phyloP scores from a whole-genome alignment of 1,140 invertebrate genomes.

The Sycobia sp. region DNA sequence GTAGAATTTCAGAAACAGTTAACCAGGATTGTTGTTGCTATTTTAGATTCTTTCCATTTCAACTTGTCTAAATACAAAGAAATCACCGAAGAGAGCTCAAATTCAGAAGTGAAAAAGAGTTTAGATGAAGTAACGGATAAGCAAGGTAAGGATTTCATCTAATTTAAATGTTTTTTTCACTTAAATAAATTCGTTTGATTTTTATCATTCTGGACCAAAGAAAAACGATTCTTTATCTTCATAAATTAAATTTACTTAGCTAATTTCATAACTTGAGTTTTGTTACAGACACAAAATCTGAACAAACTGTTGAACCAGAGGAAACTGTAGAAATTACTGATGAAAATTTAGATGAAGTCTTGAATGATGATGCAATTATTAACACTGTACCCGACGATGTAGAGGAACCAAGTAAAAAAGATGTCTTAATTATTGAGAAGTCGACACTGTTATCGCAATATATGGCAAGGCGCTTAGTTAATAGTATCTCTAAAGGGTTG shows the following conservation, averaged over 20 bases:
- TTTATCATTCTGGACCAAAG: too few relatives aligned
- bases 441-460: conserved; percentile 68
- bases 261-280: too few relatives aligned
- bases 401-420: conserved; percentile 24
- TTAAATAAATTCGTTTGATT: background rate
- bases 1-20: conserved; percentile 81
- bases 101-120: background rate
- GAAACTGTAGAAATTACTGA: conserved; percentile 43
- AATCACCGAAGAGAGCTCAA: conserved; percentile 35
- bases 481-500: conserved; percentile 61
- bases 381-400: conserved; percentile 42
- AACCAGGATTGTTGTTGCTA: conserved; percentile 78
- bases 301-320: conserved; percentile 42
- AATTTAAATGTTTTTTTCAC: background rate
- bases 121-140: background rate
- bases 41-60: conserved; percentile 93
- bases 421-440: conserved; percentile 63
- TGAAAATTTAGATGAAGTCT: conserved; percentile 49
- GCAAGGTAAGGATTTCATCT: background rate
- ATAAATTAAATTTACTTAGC: too few relatives aligned
- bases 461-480: conserved; percentile 75
- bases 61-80: conserved; percentile 71
- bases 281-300: conserved; percentile 29
- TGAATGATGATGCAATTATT: conserved; percentile 39
- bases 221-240: too few relatives aligned